Percentiles rank a stretch among this genome's conserved stretches.
Evolutionary conservation across 2,888 invertebrate genomes (phyloP).

Genomic region (Andrena trimmerana): DNA sequence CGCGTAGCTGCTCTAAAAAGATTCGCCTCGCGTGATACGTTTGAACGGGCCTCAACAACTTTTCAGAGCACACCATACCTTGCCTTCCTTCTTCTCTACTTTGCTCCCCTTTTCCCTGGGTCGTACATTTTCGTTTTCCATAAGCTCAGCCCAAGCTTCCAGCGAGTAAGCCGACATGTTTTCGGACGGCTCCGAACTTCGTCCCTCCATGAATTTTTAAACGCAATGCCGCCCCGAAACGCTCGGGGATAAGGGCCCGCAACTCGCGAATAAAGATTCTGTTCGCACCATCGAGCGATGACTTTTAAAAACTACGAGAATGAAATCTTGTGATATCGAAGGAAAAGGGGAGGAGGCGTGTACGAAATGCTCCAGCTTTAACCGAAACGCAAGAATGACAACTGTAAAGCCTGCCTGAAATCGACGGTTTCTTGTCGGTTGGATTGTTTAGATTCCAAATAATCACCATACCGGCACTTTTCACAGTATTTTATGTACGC

Average conservation of each 20-base stretch:
- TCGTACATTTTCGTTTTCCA: conserved; percentile 1
- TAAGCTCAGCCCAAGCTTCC: neutral
- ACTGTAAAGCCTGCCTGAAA: neutral
- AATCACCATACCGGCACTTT: no score
- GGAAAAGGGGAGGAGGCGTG: no score
- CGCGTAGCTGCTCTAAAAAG: neutral
- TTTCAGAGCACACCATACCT: neutral
- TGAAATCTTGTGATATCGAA: no score
- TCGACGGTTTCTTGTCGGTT: no score
- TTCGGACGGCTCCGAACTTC: conserved; percentile 67
- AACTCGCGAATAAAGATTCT: neutral
- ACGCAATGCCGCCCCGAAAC: conserved; percentile 65
- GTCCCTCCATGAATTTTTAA: conserved; percentile 76
- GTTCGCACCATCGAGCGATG: neutral
- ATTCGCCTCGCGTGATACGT: neutral
- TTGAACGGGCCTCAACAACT: neutral
- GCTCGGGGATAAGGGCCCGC: neutral
- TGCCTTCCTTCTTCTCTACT: neutral
- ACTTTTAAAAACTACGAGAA: neutral
- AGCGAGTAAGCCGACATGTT: conserved; percentile 62
- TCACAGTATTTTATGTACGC: no score
- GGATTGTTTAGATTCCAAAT: no score
- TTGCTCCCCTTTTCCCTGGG: neutral
- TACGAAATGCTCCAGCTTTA: no score
- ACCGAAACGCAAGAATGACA: neutral